Conservation (phyloP, 1,140 invertebrate species). For the Vanessa tameamea region DNA sequence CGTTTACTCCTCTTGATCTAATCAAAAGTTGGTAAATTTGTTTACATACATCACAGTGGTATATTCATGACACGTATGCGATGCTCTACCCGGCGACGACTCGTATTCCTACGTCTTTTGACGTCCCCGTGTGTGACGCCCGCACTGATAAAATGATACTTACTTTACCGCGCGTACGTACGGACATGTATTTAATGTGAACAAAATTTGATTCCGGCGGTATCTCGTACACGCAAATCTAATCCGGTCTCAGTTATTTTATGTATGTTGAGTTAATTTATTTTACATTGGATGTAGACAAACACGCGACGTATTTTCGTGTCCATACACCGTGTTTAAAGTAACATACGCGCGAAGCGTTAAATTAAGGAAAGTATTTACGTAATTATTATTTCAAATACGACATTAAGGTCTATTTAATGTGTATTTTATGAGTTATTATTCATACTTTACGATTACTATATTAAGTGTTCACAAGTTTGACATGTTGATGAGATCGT, state of each 20-base stretch:
- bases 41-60: constrained; percentile 67
- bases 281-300: constrained; percentile 39
- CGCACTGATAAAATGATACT: constrained; percentile 64
- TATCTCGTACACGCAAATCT: constrained; percentile 44
- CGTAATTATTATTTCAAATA: background rate
- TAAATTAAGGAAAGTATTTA: constrained; percentile 32
- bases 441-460: background rate
- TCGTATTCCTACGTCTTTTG: constrained; percentile 55
- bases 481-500: constrained; percentile 8
- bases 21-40: constrained; percentile 77
- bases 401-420: background rate
- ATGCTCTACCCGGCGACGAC: constrained; percentile 52
- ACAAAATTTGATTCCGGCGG: constrained; percentile 63
- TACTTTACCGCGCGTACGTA: constrained; percentile 35
- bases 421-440: background rate
- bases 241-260: constrained; percentile 43
- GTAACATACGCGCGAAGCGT: constrained; percentile 28
- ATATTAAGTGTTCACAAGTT: background rate
- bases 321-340: constrained; percentile 35
- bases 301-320: constrained; percentile 32
- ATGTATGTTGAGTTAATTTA: constrained; percentile 36
- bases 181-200: constrained; percentile 63
- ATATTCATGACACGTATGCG: constrained; percentile 72
- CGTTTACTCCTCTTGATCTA: constrained; percentile 63
- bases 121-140: constrained; percentile 52